Base-by-base conservation (phyloP, 2,888 invertebrate genomes). In the Lasioglossum villosulum region DNA sequence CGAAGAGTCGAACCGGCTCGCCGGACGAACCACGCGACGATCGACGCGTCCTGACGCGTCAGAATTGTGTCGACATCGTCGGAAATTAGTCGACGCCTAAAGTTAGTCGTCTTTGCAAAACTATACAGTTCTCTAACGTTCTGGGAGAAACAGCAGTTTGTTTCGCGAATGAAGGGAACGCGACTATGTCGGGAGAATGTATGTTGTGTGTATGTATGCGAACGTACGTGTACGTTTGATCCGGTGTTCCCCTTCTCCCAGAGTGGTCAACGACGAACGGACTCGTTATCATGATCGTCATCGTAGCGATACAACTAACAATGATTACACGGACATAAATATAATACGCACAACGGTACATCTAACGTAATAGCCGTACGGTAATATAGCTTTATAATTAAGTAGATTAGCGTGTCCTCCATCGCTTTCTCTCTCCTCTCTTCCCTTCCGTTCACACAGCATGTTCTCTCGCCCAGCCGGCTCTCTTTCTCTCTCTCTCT, bases 261-360 rank as follows among this genome's bases (percentile, higher is more conserved):
- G 27, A 23, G 34, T 74, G 70, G 59, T 75, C 70, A 45, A 78
- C 39, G 30, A 81, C 63, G 37, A 34, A 79, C 66, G 56, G 48
- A 27, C 72, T 73, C 73, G 75, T 83, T 34, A 34, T 19, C 63
- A 77, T 90, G 88, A 81, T 86, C 86, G 82, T 89, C 87, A 84
- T 92, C 90, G 89, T 92, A 92, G 89, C 91, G 91, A 92, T 93
- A 93, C 92, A 94, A 94, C 94, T 94, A 94, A 94, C 93, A 94
- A 94, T 93, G 94, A 94, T 94, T 93, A 94, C 71, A 94, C 92
- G 91, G 93, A 94, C 94, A 93, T 93, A 93, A 94, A 93, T 94
- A 94, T 93, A 93, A 91, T 94, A 94, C 94, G 93, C 93, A 92
- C 93, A 93, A 93, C n/a, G 93, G 91, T 93, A 92, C 92, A 93